phyloP scores from a whole-genome alignment of 2,797 vertebrate species.

The Ptychadena robeensis region DNA sequence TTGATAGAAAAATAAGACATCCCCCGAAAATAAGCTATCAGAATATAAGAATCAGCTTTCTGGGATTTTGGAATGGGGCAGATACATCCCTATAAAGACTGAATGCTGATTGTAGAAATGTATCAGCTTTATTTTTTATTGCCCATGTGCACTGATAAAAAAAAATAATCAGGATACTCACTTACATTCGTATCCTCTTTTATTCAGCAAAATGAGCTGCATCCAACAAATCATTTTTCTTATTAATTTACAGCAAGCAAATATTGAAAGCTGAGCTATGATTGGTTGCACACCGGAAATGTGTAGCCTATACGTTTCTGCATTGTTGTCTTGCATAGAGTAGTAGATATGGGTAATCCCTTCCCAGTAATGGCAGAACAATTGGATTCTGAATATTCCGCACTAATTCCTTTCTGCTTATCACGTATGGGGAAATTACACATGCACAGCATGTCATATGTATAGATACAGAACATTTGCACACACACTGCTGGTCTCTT shows the following conservation, averaged over 20 bases:
- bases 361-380: background rate
- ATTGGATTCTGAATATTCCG: slow-evolving; percentile 2
- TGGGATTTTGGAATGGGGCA: too few relatives aligned
- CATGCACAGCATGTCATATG: slow-evolving; percentile 42
- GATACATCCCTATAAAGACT: too few relatives aligned
- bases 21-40: too few relatives aligned
- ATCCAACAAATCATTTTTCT: background rate
- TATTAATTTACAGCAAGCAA: background rate
- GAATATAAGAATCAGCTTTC: too few relatives aligned
- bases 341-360: background rate
- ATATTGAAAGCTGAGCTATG: background rate
- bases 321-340: background rate
- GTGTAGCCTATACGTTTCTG: background rate
- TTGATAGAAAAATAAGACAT: too few relatives aligned
- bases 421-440: slow-evolving; percentile 35
- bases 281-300: background rate
- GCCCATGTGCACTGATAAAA: too few relatives aligned
- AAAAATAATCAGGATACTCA: too few relatives aligned
- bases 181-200: too few relatives aligned
- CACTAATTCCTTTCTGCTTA: slow-evolving; percentile 34
- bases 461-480: slow-evolving; percentile 38
- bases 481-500: slow-evolving; percentile 30
- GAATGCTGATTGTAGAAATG: too few relatives aligned
- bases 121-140: too few relatives aligned
- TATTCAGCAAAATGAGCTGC: too few relatives aligned